A percentile compares a stretch with the other conserved stretches of the same genome.
Evolutionary conservation across 2,888 invertebrate genomes (phyloP).

Genomic region (Parthenolecanium corni): DNA sequence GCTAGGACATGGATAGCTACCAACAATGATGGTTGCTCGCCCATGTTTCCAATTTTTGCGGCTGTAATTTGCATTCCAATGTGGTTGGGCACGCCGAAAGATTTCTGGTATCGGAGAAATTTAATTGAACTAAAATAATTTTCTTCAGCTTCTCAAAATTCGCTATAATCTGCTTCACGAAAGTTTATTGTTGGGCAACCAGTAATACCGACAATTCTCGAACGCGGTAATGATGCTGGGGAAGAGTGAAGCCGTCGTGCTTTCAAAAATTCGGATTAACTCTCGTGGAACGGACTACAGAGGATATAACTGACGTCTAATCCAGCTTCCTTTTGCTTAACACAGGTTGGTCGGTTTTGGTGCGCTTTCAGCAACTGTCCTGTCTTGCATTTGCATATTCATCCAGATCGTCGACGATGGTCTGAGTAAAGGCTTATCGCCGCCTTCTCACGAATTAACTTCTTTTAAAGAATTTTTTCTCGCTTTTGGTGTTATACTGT

Average conservation of each 20-base stretch:
- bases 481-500: constrained; percentile 57
- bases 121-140: neutral
- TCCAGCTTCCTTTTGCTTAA: too few species aligned
- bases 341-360: constrained; percentile 51
- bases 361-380: constrained; percentile 49
- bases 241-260: too few species aligned
- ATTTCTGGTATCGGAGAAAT: constrained; percentile 47
- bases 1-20: constrained; percentile 48
- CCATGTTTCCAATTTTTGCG: constrained; percentile 45
- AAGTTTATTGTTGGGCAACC: too few species aligned
- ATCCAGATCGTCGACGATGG: constrained; percentile 49
- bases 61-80: constrained; percentile 49
- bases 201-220: too few species aligned
- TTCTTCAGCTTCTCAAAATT: too few species aligned
- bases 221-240: too few species aligned
- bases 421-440: constrained; percentile 39
- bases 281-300: too few species aligned
- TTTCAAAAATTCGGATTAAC: too few species aligned
- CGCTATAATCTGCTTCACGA: too few species aligned
- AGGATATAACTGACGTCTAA: too few species aligned
- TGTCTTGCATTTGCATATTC: constrained; percentile 52
- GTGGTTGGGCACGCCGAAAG: constrained; percentile 58
- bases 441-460: constrained; percentile 43
- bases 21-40: constrained; percentile 41
- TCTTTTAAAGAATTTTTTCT: constrained; percentile 54